Evolutionary conservation across 1,140 invertebrate genomes (phyloP), one percentile per base, ranked within the genome.

Genomic region (Anastrepha obliqua): DNA sequence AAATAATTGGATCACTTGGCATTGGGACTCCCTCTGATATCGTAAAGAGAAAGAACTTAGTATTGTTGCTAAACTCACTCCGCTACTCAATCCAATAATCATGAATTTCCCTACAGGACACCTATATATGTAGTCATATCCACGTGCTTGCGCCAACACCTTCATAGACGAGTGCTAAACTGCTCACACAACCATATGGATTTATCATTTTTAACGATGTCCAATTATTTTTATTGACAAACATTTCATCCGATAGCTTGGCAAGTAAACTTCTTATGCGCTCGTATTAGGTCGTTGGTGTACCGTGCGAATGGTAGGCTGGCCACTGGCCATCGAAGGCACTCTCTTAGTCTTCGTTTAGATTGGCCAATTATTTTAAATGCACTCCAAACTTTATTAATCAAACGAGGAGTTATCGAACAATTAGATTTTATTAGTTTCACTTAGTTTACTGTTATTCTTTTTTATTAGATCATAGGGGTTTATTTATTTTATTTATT

Each of bases 141-240:
- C 0, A 29, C 29, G 29, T 29, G 29, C 29, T 0, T 0, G 29
- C 29, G 29, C 29, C 29, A 29, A 29, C 29, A 29, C 29, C 1
- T 29, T 29, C 29, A 29, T 29, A 29, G 29, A 29, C 29, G 0
- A 29, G 29, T 29, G 29, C 29, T 29, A 29, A 29, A 29, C 29
- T 29, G 29, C 29, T 55, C 17, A 74, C 42, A 47, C 70, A 74
- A 20, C 20, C 13, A 42, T 4, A 74, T 74, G 42, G 11, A 74
- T 74, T 74, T 74, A 74, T 74, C 42, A 74, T 47, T 74, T 74
- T 74, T 74, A 74, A 74, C 70, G 70, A 74, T 74, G 44, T 74
- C 44, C 70, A 74, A 74, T 74, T 74, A 74, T 47, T 74, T 74
- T 74, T 74, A 74, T 74, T 74, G 70, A 74, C 70, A 74, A 67